phyloP scores from a whole-genome alignment of 2,113 vertebrate species.

The Lasiurus borealis region DNA sequence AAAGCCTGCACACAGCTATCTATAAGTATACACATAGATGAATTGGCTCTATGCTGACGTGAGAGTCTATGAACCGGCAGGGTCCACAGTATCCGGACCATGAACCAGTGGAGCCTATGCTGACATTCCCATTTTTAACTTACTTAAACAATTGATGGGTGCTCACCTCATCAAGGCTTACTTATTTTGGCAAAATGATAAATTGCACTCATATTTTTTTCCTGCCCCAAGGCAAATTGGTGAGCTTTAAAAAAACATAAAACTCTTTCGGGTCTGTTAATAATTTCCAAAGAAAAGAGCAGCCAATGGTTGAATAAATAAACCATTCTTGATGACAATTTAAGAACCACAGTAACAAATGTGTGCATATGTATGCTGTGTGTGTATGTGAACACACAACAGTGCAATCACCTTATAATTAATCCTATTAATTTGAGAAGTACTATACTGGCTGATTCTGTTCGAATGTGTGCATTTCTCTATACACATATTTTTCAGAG shows the following conservation, averaged over 20 bases:
- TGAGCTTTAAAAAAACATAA: conserved; percentile 54
- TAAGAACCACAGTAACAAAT: conserved; percentile 45
- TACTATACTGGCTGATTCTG: not conserved
- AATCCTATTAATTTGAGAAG: conserved; percentile 38
- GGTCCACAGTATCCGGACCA: not conserved
- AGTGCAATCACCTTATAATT: not conserved
- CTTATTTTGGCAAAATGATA: conserved; percentile 76
- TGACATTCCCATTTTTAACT: not conserved
- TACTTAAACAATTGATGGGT: conserved; percentile 34
- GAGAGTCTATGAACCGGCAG: not conserved
- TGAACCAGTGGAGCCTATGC: not conserved
- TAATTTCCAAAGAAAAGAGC: conserved; percentile 78
- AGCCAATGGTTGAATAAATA: conserved; percentile 77
- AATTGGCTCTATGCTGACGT: not conserved
- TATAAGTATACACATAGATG: not conserved
- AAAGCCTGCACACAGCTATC: not conserved
- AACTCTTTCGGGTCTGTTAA: conserved; percentile 73
- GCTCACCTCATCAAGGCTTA: conserved; percentile 61
- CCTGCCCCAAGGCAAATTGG: conserved; percentile 63
- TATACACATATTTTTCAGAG: not conserved
- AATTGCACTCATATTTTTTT: conserved; percentile 71
- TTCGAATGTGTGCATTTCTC: not conserved
- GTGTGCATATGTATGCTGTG: not conserved
- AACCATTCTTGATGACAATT: conserved; percentile 71
- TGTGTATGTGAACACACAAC: not conserved